A percentile compares a stretch with the other conserved stretches of the same genome.
Conservation (phyloP, 2,113 vertebrate species). For the Megaceryle maxima region DNA sequence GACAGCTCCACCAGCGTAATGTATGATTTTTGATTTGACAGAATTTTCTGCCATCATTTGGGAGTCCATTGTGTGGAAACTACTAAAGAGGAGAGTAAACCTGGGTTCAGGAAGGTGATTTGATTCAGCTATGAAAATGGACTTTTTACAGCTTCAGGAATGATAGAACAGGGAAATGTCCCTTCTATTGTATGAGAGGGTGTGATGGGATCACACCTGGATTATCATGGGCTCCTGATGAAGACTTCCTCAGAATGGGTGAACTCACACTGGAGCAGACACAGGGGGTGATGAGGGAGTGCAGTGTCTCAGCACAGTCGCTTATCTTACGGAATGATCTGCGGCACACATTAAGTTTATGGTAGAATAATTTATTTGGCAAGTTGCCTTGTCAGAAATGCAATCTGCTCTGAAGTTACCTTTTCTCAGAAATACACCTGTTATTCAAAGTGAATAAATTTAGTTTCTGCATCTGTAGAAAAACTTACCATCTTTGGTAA, state of each 20-base stretch:
- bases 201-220: background rate
- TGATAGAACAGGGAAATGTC: background rate
- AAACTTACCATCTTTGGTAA: background rate
- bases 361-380: background rate
- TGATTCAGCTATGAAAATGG: background rate
- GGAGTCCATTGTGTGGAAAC: background rate
- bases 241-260: background rate
- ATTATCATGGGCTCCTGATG: background rate
- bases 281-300: background rate
- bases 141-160: background rate
- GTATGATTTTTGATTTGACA: background rate
- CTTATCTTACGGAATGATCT: background rate
- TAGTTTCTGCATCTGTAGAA: background rate
- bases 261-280: background rate
- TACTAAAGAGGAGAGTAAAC: background rate
- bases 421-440: background rate
- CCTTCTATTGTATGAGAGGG: background rate
- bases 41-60: background rate
- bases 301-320: background rate
- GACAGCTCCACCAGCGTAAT: background rate
- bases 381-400: background rate
- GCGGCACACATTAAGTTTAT: background rate
- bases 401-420: background rate
- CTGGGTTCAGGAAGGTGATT: background rate
- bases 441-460: background rate